A percentile compares a stretch with the other conserved stretches of the same genome.
Evolutionary conservation across 2,888 invertebrate genomes (phyloP).

Genomic region (Phyllotreta cruciferae): DNA sequence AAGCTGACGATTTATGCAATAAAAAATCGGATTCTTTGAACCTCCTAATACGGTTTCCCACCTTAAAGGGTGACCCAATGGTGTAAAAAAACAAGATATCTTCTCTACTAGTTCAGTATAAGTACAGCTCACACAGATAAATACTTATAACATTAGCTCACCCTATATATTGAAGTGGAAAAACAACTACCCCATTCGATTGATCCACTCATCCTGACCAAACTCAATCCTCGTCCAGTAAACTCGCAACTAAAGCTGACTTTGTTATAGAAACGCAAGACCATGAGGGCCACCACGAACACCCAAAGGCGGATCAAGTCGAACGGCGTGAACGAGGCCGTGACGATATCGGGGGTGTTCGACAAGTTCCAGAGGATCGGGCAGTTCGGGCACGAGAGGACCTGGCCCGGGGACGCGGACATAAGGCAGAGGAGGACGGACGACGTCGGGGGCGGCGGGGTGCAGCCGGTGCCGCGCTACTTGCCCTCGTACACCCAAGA

Average conservation of each 20-base stretch:
- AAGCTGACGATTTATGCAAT: no score
- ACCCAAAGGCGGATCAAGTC: conserved; percentile 81
- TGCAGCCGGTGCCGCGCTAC: conserved; percentile 73
- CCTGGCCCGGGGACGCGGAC: conserved; percentile 71
- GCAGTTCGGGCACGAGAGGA: conserved; percentile 66
- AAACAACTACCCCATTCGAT: no score
- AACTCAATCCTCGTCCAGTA: no score
- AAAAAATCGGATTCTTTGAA: no score
- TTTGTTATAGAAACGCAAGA: conserved; percentile 82
- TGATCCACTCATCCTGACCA: no score
- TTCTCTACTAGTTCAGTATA: no score
- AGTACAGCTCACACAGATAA: no score
- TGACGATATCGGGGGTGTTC: conserved; percentile 81
- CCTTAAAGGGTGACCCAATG: no score
- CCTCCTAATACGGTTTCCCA: no score
- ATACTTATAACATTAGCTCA: no score
- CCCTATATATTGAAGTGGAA: no score
- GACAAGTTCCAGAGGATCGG: conserved; percentile 65
- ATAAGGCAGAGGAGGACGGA: conserved; percentile 72
- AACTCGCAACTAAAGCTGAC: not conserved
- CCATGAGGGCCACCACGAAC: conserved; percentile 79
- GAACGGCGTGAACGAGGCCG: conserved; percentile 80
- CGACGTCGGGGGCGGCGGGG: conserved; percentile 60
- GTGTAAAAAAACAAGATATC: no score
- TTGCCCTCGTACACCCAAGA: conserved; percentile 80